Evolutionary conservation across 1,140 invertebrate species (phyloP), one percentile per base, ranked within the genome.

Genomic region (Diorhabda elongata): DNA sequence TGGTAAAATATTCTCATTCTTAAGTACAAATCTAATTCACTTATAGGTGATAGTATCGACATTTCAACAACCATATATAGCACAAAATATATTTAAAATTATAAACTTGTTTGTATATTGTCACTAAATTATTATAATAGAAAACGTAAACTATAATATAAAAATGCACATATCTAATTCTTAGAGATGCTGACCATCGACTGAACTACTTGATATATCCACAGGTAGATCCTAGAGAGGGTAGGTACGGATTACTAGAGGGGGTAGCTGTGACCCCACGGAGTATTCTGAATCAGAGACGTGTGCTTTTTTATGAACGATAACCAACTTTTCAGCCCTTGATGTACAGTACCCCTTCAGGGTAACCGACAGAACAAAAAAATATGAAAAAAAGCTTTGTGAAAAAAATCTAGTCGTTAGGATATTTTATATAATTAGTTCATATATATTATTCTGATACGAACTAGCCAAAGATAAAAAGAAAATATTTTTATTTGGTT

Each of bases 191-290:
- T 58, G 64, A 65, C 47, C 64, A 57, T 57, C 47, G 41, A 65
- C 64, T 65, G 64, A 65, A 42, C 11, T 65, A 58, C 44, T 56
- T 42, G 41, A 44, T n/a, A 6, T n/a, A 65, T 26, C 47, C 58
- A 65, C 64, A 65, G 64, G 64, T 65, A 65, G 64, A 44, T 52
- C 11, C 11, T 52, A 26, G 11, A 47, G 47, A 58, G 64, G 64
- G 64, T 65, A 56, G 52, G 7, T 42, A 41, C 8, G 42, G 26
- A 56, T 26, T 45, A 65, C 47, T 41, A 58, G 64, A 41, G 56
- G 64, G 64, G 64, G 64, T 42, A 47, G 58, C 42, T 42, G 47
- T 58, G 52, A 65, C 64, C 64, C 64, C 64, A 65, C 45, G 42
- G 41, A 42, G 11, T 43, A 43, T 61, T 52, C 47, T 52, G 6